Percentiles rank a stretch among this genome's conserved stretches.
These are phyloP conservation scores for Bovichtus diacanthus DNA, from an alignment of 2,797 vertebrate species.

Conservation along the genomic window DNA sequence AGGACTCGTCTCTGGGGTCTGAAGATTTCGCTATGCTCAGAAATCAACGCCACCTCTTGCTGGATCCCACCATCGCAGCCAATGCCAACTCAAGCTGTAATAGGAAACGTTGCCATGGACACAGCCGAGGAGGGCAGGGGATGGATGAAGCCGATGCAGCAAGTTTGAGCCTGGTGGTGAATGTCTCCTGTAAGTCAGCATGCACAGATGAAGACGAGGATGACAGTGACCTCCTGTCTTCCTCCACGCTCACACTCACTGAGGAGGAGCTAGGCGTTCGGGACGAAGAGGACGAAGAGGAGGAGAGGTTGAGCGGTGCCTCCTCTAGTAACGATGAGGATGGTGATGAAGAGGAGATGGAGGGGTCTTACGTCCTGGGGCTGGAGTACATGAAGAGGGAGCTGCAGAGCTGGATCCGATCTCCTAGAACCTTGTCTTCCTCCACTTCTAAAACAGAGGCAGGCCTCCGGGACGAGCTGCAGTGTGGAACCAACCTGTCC, in stretches of 20 bases:
- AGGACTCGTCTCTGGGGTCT: slow-evolving; percentile 93
- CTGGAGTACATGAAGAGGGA: slow-evolving; percentile 95
- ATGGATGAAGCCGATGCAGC: slow-evolving; percentile 91
- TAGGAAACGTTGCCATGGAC: slow-evolving; percentile 83
- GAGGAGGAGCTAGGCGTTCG: slow-evolving; percentile 95
- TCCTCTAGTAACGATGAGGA: slow-evolving; percentile 85
- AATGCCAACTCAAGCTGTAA: slow-evolving; percentile 83
- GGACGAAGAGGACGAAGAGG: slow-evolving; percentile 89
- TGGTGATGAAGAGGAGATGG: slow-evolving; percentile 91
- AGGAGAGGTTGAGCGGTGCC: slow-evolving; percentile 73
- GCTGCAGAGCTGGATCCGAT: slow-evolving; percentile 92
- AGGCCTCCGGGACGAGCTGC: slow-evolving; percentile 88
- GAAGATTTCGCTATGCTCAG: slow-evolving; percentile 90
- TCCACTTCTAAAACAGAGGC: slow-evolving; percentile 83
- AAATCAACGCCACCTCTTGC: slow-evolving; percentile 82
- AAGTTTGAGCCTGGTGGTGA: slow-evolving; percentile 97
- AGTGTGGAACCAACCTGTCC: slow-evolving; percentile 79
- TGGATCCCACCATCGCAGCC: slow-evolving; percentile 77
- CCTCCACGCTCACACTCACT: slow-evolving; percentile 96
- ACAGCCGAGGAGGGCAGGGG: slow-evolving; percentile 18
- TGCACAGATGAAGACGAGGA: slow-evolving; percentile 97
- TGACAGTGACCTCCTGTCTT: slow-evolving; percentile 96
- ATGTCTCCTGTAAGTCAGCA: slow-evolving; percentile 95
- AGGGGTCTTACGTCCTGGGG: slow-evolving; percentile 89
- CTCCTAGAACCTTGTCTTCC: slow-evolving; percentile 70